These are phyloP conservation scores for Aspidoscelis tigris DNA, from an alignment of 2,113 vertebrate genomes.

Conservation along the genomic window DNA sequence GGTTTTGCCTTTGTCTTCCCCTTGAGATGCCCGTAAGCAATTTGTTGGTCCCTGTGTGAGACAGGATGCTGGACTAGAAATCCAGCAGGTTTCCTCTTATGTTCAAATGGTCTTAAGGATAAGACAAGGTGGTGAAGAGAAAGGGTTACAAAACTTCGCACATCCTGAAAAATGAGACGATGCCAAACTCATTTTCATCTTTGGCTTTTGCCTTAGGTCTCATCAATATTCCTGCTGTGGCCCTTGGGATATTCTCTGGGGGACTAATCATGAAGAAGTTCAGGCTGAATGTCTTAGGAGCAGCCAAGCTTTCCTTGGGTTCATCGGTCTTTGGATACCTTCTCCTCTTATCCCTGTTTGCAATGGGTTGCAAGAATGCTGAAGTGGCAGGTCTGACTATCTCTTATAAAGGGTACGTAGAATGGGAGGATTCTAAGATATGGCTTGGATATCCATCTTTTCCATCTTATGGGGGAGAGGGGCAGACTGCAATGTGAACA, in stretches of 20 bases:
- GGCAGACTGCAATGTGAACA: no score
- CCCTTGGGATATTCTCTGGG: constrained; percentile 91
- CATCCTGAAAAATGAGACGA: background rate
- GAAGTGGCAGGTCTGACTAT: constrained; percentile 88
- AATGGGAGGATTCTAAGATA: background rate
- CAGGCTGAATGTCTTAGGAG: constrained; percentile 82
- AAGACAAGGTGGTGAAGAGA: no score
- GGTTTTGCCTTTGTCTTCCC: no score
- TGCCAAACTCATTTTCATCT: constrained; percentile 18
- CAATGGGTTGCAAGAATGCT: constrained; percentile 87
- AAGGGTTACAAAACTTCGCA: background rate
- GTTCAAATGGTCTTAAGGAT: background rate
- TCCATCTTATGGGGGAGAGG: no score
- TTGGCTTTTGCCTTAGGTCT: constrained; percentile 74
- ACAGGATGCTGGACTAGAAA: no score
- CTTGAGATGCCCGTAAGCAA: no score
- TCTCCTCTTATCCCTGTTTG: constrained; percentile 84
- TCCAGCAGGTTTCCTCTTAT: no score
- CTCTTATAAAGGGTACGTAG: constrained; percentile 84
- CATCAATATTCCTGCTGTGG: constrained; percentile 94
- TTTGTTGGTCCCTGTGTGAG: no score
- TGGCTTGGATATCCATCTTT: background rate
- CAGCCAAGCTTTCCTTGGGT: constrained; percentile 85
- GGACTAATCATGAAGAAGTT: constrained; percentile 91
- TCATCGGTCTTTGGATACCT: constrained; percentile 88